A percentile compares a stretch with the other conserved stretches of the same genome.
Conservation (phyloP, 2,797 vertebrate species). For the Myioborus miniatus region DNA sequence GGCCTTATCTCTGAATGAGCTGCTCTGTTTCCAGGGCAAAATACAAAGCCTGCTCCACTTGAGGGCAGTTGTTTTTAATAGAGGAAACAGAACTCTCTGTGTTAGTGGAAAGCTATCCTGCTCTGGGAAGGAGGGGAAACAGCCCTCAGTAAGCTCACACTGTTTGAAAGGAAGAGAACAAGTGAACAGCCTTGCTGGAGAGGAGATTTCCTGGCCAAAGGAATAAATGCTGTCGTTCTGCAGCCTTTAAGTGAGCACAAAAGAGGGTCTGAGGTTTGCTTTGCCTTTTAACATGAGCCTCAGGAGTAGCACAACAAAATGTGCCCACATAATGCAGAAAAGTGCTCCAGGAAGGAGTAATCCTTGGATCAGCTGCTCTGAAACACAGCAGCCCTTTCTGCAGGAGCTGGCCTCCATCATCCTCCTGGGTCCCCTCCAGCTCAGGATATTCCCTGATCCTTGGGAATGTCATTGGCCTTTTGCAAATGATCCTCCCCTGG, state of each 20-base stretch:
- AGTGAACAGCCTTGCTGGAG: neutral
- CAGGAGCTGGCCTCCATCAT: neutral
- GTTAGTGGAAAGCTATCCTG: slow-evolving; percentile 75
- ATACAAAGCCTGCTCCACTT: slow-evolving; percentile 59
- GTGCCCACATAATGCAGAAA: neutral
- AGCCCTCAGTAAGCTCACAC: neutral
- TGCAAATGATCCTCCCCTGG: accelerated
- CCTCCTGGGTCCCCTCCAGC: neutral
- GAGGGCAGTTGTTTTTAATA: slow-evolving; percentile 49
- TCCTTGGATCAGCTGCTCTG: neutral
- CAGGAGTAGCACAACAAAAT: neutral
- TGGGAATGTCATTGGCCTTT: neutral
- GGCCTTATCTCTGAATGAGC: slow-evolving; percentile 65
- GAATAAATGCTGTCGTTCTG: neutral
- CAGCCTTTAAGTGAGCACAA: neutral
- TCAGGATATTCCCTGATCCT: neutral
- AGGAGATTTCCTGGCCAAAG: neutral
- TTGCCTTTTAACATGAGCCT: neutral
- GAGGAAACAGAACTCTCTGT: slow-evolving; percentile 71
- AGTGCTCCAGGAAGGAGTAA: neutral
- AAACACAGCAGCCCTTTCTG: neutral
- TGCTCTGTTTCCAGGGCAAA: slow-evolving; percentile 56
- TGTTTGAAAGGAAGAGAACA: slow-evolving; percentile 5
- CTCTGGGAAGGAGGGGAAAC: slow-evolving; percentile 13
- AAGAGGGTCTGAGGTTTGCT: neutral